These are phyloP conservation scores for Phyllotis vaccarum DNA, from an alignment of 2,797 vertebrate species.

Conservation along the genomic window DNA sequence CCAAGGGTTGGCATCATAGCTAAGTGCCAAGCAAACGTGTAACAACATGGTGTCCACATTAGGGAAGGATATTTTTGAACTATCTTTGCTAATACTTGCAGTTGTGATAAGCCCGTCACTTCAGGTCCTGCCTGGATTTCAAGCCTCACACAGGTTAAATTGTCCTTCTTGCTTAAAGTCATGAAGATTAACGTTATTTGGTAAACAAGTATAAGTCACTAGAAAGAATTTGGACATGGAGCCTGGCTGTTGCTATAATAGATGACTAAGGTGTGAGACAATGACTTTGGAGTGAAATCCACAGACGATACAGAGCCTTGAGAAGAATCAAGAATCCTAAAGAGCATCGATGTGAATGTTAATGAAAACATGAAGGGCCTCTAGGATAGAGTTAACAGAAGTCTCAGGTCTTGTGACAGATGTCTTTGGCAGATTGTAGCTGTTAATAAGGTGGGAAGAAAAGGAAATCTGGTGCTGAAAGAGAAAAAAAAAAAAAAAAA, in stretches of 20 bases:
- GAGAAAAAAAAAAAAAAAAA: background rate
- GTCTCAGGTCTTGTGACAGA: background rate
- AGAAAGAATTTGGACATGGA: background rate
- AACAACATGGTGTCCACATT: fast-evolving
- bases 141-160: background rate
- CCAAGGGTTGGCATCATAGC: background rate
- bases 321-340: background rate
- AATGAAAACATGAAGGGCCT: background rate
- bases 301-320: background rate
- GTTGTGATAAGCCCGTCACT: background rate
- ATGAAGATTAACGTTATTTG: background rate
- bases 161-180: background rate
- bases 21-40: background rate
- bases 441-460: background rate
- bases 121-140: background rate
- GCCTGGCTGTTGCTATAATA: background rate
- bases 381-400: background rate
- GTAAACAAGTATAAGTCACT: background rate
- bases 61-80: background rate
- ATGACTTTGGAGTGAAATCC: background rate
- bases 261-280: background rate
- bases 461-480: background rate
- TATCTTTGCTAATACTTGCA: background rate
- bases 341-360: background rate
- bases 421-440: background rate